Base-by-base conservation (phyloP, 2,113 vertebrate species). In the Pristiophorus japonicus region DNA sequence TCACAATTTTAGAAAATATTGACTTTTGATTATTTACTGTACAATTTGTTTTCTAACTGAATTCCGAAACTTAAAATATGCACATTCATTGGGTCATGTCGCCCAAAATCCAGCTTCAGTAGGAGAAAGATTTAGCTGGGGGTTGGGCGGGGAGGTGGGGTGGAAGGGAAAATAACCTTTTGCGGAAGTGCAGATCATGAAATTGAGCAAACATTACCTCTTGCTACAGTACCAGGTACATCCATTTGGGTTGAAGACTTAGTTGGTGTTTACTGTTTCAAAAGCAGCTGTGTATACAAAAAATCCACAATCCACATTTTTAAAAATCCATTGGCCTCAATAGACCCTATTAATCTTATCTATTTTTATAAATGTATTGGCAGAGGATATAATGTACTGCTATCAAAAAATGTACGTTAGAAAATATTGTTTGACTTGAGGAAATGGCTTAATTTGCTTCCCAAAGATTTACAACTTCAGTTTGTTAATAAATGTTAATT, bases 181-280 rank as follows among this genome's bases (percentile, higher is more conserved):
- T 30, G 51, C 75, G 90, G 62, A 59, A 62, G 78, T 22, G 10
- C 47, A 96, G 95, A 95, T 94, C 94, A 59, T 95, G 65, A 97
- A 96, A 92, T 93, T n/a, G n/a, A n/a, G n/a, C n/a, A n/a, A n/a
- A n/a, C n/a, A n/a, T n/a, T n/a, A n/a, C n/a, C n/a, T n/a, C n/a
- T n/a, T 96, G 96, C 66, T 96, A 96, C 95, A 95, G 10, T 11
- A 96, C 96, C 96, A 94, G 67, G 73, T 91, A 67, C 11, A 42
- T 65, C 81, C 34, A 38, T 38, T 63, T 59, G 1, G 55, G 16
- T 14, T 90, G 87, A 90, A 90, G 4, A 34, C 3, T 30, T 90
- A 5, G 42, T 45, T 14, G 75, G 75, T 11, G 6, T 73, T 34
- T 70, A 70, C 2, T 81, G 78, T 81, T 38, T 81, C n/a, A 81